Percentiles rank a stretch among this genome's conserved stretches.
These are phyloP conservation scores for Microctonus brassicae DNA, from an alignment of 2,888 invertebrate species.

Conservation along the genomic window DNA sequence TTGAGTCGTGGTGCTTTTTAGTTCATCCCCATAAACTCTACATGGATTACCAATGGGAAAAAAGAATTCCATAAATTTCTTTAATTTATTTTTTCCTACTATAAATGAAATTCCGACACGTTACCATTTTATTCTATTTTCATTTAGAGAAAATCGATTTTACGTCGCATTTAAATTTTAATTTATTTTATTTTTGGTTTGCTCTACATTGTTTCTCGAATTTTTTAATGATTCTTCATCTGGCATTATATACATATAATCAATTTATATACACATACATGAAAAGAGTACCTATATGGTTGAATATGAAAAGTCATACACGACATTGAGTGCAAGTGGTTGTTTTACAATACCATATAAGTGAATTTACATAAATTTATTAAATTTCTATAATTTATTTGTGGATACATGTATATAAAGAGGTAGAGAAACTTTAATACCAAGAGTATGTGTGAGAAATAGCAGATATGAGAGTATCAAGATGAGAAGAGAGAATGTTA, in stretches of 20 bases:
- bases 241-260: too few relatives aligned
- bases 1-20: not conserved
- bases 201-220: not conserved
- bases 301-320: too few relatives aligned
- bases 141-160: not conserved
- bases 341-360: too few relatives aligned
- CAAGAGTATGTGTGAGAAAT: not conserved
- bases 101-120: not conserved
- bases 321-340: not conserved
- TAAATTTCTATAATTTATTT: too few relatives aligned
- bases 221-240: not conserved
- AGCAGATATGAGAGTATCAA: not conserved
- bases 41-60: not conserved
- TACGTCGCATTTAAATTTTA: not conserved
- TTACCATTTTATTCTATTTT: not conserved
- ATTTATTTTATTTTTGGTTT: not conserved
- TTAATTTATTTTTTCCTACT: not conserved
- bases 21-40: not conserved
- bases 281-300: too few relatives aligned
- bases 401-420: not conserved
- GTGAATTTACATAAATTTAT: too few relatives aligned
- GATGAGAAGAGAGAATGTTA: slow-evolving; percentile 5
- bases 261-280: too few relatives aligned
- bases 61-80: not conserved
- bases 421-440: not conserved